Evolutionary conservation across 2,888 invertebrate genomes (phyloP), one percentile per base, ranked within the genome.

Genomic region (Drosophila sordidapex): DNA sequence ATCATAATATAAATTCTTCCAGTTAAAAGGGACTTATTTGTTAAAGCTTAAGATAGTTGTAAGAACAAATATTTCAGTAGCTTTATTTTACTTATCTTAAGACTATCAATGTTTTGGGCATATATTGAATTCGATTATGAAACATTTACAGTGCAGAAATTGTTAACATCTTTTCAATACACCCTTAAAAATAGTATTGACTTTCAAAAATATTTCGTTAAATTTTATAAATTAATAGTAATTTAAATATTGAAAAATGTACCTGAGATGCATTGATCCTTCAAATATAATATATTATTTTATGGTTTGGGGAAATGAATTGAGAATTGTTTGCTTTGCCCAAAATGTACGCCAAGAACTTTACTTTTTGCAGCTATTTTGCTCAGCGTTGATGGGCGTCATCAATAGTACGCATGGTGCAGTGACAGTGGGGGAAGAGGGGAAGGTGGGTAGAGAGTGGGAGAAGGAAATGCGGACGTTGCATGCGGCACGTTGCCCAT

Each of bases 401-500:
- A 59, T 56, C 54, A 60, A 52, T 67, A 25, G 46, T 25, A 25
- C 8, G 25, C 21, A 43, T 54, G 18, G n/a, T 27, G 54, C 18
- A 48, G 51, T 13, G 43, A 3, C 15, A 11, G 36, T 15, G 25
- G n/a, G 25, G 7, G 15, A n/a, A 27, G 27, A 4, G 27, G 27
- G 27, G 27, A 27, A 2, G 5, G n/a, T 40, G 13, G 15, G 3
- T 11, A 13, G 38, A 35, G 18, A 33, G 29, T 21, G 35, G 35
- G 43, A 18, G 31, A 52, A 6, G 40, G 46, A 11, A 33, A 49
- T 49, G 62, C 54, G 79, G 52, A 21, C 51, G 67, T 52, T 75
- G 75, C 75, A 76, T 82, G 71, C 69, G 82, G 60, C 72, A 80
- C 74, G 74, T 79, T 65, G 81, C 29, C 56, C 72, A 65, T 71